These are phyloP conservation scores for Corythaeola cristata DNA, from an alignment of 2,113 vertebrate species.

Conservation along the genomic window DNA sequence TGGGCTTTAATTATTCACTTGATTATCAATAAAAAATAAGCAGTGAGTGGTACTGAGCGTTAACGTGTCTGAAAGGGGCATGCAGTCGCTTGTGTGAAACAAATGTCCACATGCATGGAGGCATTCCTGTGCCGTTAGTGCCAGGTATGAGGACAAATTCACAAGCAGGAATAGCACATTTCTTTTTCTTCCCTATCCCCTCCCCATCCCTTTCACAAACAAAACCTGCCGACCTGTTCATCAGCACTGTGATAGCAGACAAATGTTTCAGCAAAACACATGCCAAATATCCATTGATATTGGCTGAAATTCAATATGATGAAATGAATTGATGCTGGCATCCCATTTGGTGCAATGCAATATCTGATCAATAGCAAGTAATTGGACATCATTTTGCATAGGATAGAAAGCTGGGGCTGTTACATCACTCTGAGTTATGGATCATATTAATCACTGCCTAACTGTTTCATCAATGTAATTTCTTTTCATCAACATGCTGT, in stretches of 20 bases:
- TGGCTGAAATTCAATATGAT: slow-evolving; percentile 76
- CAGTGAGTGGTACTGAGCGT: slow-evolving; percentile 31
- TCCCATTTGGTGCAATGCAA: slow-evolving; percentile 58
- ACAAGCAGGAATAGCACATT: slow-evolving; percentile 45
- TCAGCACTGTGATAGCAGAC: slow-evolving; percentile 73
- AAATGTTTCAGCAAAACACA: slow-evolving; percentile 74
- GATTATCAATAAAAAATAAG: slow-evolving; percentile 82
- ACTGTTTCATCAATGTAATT: slow-evolving; percentile 72
- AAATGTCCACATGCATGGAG: background rate
- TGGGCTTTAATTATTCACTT: slow-evolving; percentile 79
- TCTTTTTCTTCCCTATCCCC: slow-evolving; percentile 9
- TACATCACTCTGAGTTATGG: slow-evolving; percentile 68
- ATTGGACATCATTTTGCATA: slow-evolving; percentile 68
- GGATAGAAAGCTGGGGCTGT: slow-evolving; percentile 62
- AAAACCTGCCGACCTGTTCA: slow-evolving; percentile 77
- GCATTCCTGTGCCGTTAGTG: background rate
- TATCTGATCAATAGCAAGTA: slow-evolving; percentile 78
- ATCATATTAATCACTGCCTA: slow-evolving; percentile 78
- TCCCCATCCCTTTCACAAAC: slow-evolving; percentile 35
- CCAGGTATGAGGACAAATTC: slow-evolving; percentile 55
- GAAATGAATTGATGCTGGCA: slow-evolving; percentile 72
- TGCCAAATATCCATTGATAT: slow-evolving; percentile 77
- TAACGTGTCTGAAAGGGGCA: slow-evolving; percentile 49
- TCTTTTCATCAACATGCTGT: slow-evolving; percentile 68
- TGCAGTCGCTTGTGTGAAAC: background rate